phyloP scores from a whole-genome alignment of 2,113 vertebrate genomes.

The Hipposideros armiger region DNA sequence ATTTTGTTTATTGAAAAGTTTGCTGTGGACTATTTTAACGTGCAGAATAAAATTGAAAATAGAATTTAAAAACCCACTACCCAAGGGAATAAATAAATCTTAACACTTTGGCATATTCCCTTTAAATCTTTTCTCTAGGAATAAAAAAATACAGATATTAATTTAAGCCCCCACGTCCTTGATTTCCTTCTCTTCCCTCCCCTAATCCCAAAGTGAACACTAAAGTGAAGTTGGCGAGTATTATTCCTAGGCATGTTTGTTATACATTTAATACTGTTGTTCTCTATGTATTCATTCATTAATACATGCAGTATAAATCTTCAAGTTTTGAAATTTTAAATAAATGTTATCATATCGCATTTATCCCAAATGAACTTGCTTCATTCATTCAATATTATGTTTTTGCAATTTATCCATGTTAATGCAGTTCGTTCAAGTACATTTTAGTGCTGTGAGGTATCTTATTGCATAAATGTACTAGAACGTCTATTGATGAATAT shows the following conservation, averaged over 20 bases:
- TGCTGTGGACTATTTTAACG: conserved; percentile 32
- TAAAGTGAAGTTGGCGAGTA: neutral
- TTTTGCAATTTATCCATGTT: neutral
- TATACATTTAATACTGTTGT: neutral
- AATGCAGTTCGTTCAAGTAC: neutral
- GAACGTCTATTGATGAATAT: neutral
- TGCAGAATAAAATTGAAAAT: neutral
- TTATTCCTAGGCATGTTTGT: neutral
- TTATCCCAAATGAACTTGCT: neutral
- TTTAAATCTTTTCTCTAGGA: neutral
- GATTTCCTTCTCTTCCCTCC: neutral
- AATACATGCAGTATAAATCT: neutral
- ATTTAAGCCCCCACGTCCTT: neutral
- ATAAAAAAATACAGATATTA: neutral
- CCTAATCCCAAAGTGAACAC: neutral
- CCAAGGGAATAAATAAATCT: conserved; percentile 13
- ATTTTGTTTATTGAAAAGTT: conserved; percentile 13
- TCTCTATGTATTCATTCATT: neutral
- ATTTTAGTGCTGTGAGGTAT: neutral
- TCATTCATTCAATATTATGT: neutral
- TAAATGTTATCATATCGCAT: neutral
- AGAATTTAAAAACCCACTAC: neutral
- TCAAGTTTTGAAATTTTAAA: neutral
- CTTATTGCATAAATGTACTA: neutral
- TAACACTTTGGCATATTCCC: conserved; percentile 17